Evolutionary conservation across 2,797 vertebrate species (phyloP).

Genomic region (Ataeniobius toweri): DNA sequence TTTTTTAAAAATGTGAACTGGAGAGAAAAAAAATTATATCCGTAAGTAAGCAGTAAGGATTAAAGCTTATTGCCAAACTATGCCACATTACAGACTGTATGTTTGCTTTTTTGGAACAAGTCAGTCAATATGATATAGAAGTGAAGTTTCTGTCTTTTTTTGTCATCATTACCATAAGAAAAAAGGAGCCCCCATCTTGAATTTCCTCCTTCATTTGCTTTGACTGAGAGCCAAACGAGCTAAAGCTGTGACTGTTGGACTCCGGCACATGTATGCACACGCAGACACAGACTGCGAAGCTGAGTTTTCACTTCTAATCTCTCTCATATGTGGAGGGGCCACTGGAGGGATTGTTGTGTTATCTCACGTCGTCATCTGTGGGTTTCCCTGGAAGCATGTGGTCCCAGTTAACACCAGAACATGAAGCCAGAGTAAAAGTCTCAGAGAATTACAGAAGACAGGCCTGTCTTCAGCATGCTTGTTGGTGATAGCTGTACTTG

Average conservation of each 20-base stretch:
- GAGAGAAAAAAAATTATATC: constrained; percentile 7
- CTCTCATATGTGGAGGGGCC: constrained; percentile 69
- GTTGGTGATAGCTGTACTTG: background rate
- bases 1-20: background rate
- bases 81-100: constrained; percentile 6
- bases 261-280: constrained; percentile 14
- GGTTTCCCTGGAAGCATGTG: constrained; percentile 52
- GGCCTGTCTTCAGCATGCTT: constrained; percentile 6
- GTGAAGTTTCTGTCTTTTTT: constrained; percentile 24
- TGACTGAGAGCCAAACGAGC: constrained; percentile 46
- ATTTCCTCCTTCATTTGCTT: constrained; percentile 57
- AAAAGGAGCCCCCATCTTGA: constrained; percentile 51
- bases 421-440: constrained; percentile 29
- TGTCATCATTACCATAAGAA: constrained; percentile 45
- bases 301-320: constrained; percentile 65
- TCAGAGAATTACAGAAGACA: constrained; percentile 22
- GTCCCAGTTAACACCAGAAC: constrained; percentile 53
- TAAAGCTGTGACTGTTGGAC: constrained; percentile 41
- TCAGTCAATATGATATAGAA: constrained; percentile 23
- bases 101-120: constrained; percentile 26
- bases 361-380: constrained; percentile 58
- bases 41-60: background rate
- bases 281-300: constrained; percentile 24
- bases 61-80: constrained; percentile 12
- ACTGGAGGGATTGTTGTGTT: constrained; percentile 54